Evolutionary conservation across 2,888 invertebrate genomes (phyloP).

Genomic region (Dascillus cervinus): DNA sequence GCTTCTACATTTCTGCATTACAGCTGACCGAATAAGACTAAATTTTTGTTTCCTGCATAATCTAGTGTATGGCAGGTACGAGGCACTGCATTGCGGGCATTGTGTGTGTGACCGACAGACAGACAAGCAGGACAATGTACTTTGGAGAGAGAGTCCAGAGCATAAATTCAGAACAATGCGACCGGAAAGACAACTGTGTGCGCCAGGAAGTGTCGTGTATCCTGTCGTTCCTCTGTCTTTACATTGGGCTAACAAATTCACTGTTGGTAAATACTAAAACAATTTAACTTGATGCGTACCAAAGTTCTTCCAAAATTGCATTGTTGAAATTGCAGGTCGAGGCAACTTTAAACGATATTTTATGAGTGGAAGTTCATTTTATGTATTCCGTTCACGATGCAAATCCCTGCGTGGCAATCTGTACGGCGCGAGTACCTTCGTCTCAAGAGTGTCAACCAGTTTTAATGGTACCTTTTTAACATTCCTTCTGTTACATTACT

Average conservation of each 20-base stretch:
- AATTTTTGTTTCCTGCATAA: constrained; percentile 8
- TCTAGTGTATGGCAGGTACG: constrained; percentile 8
- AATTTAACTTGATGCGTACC: too few species aligned
- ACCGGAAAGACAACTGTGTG: constrained; percentile 36
- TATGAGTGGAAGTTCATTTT: constrained; percentile 19
- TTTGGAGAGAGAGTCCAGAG: too few species aligned
- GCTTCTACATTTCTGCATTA: too few species aligned
- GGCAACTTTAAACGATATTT: constrained; percentile 23
- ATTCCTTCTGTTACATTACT: constrained; percentile 9
- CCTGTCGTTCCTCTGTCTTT: constrained; percentile 35
- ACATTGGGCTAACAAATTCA: constrained; percentile 18
- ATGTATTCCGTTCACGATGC: constrained; percentile 19
- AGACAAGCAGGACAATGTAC: constrained; percentile 37
- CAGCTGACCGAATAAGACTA: too few species aligned
- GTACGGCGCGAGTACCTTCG: constrained; percentile 12
- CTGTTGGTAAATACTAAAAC: too few species aligned
- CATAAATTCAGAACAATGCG: constrained; percentile 40
- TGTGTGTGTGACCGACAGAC: constrained; percentile 35
- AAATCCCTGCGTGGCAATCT: constrained; percentile 23
- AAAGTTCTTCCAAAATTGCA: too few species aligned
- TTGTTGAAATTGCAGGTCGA: too few species aligned
- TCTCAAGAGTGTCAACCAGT: constrained; percentile 12
- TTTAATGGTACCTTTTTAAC: constrained; percentile 17
- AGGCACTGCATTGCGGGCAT: constrained; percentile 36
- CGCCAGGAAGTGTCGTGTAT: constrained; percentile 37